These are phyloP conservation scores for Eulemur macaco DNA, from an alignment of 2,113 vertebrate genomes.

Conservation along the genomic window DNA sequence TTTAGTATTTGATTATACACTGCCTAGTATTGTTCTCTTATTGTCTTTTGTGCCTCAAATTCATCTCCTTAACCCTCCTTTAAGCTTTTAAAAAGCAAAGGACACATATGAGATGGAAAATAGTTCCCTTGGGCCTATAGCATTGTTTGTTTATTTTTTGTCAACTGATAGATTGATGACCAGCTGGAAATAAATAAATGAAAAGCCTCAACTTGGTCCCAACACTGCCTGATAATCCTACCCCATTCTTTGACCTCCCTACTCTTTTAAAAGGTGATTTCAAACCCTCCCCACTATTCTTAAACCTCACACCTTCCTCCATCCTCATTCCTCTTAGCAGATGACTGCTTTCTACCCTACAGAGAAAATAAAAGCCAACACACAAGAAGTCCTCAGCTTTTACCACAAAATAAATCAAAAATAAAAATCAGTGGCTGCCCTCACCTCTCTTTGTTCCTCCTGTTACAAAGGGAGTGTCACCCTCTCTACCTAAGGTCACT, in stretches of 20 bases:
- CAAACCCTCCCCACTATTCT: background rate
- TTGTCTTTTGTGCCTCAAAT: background rate
- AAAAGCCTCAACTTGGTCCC: background rate
- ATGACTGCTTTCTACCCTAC: background rate
- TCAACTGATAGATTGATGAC: background rate
- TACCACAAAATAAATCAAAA: background rate
- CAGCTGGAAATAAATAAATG: background rate
- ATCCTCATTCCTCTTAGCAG: background rate
- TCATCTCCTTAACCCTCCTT: background rate
- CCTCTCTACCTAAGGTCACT: background rate
- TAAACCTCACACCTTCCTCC: background rate
- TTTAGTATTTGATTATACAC: conserved; percentile 5
- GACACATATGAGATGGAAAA: background rate
- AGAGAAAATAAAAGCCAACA: background rate
- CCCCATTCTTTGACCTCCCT: background rate
- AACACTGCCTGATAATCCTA: background rate
- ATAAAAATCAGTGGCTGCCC: background rate
- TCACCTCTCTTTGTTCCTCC: background rate
- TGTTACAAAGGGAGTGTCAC: background rate
- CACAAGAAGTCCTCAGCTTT: background rate
- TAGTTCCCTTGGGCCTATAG: background rate
- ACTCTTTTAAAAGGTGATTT: background rate
- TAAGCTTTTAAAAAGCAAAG: conserved; percentile 19
- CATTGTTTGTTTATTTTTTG: conserved; percentile 20
- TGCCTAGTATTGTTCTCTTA: background rate